Conservation (phyloP, 2,113 vertebrate genomes). For the Actenoides hombroni region DNA sequence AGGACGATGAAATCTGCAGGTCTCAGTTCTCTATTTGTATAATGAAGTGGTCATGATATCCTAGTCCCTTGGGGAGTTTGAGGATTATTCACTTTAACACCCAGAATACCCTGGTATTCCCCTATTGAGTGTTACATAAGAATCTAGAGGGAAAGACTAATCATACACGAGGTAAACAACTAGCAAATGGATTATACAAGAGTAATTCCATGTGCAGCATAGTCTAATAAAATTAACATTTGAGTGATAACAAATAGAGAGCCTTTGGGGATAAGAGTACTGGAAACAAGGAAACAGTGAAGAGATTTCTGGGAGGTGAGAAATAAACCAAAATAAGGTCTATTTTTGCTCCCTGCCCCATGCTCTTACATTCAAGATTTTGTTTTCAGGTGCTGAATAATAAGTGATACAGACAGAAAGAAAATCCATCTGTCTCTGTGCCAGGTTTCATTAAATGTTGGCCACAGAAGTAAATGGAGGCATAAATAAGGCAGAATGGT, state of each 20-base stretch:
- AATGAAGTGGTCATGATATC: not conserved
- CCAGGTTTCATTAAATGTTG: not conserved
- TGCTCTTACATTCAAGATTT: not conserved
- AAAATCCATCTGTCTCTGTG: not conserved
- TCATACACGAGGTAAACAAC: not conserved
- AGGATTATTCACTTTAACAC: not conserved
- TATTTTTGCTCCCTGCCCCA: not conserved
- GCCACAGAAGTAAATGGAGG: not conserved
- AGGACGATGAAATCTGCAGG: not conserved
- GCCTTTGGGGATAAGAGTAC: not conserved
- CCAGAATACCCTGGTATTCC: not conserved
- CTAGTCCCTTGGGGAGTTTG: not conserved
- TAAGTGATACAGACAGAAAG: not conserved
- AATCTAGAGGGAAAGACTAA: not conserved
- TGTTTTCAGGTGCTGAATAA: not conserved
- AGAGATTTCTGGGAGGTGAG: not conserved
- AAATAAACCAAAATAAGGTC: not conserved
- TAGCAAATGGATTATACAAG: not conserved
- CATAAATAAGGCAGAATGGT: not conserved
- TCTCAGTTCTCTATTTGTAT: not conserved
- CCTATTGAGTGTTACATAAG: not conserved
- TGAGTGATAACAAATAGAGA: conserved; percentile 11
- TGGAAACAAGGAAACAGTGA: not conserved
- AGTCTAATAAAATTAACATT: conserved; percentile 44
- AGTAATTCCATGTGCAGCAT: not conserved